Base-by-base conservation (phyloP, 1,140 invertebrate species). In the Sesamia nonagrioides region DNA sequence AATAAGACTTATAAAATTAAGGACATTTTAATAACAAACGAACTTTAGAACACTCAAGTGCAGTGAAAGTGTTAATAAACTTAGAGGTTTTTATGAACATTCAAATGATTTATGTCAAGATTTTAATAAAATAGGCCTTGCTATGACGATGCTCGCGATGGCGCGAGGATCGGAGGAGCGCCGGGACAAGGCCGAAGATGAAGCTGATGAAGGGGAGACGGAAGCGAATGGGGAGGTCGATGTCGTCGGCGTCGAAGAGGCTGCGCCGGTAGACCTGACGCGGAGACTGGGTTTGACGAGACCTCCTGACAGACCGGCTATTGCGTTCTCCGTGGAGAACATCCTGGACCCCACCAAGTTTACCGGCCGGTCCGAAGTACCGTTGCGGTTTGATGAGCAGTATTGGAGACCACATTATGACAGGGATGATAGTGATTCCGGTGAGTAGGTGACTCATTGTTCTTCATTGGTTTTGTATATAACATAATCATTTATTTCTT, bases 281-380 rank as follows among this genome's bases (percentile, higher is more conserved):
- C 83, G 92, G 76, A 73, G 93, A 50, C 69, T 94, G 13, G 92
- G 91, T 3, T 83, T 94, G n/a, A 94, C 93, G 8, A 84, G 92
- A 58, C 88, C 92, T 0, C 91, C 92, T 0, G 92, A 94, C 42
- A 84, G 93, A 52, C 88, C 89, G 6, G 86, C 90, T 1, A 95
- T 98, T 66, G 97, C 97, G 0, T 99, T 98, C 92, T 98, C 98
- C 4, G 98, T 99, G 6, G 98, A 98, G 92, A 98, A 99, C 90
- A 98, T 99, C 75, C 94, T 99, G 42, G 98, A 98, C 90, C 98
- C 98, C 0, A 98, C 97, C 79, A 98, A 98, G 92, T 98, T 98
- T 89, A 98, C 97, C 8, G 98, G 98, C 4, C 93, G 91, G 60
- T 88, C 91, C 0, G 93, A 95, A 52, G 89, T 90, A 52, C 91